These are phyloP conservation scores for Perca schrenkii DNA, from an alignment of 2,113 vertebrate species.

Conservation along the genomic window DNA sequence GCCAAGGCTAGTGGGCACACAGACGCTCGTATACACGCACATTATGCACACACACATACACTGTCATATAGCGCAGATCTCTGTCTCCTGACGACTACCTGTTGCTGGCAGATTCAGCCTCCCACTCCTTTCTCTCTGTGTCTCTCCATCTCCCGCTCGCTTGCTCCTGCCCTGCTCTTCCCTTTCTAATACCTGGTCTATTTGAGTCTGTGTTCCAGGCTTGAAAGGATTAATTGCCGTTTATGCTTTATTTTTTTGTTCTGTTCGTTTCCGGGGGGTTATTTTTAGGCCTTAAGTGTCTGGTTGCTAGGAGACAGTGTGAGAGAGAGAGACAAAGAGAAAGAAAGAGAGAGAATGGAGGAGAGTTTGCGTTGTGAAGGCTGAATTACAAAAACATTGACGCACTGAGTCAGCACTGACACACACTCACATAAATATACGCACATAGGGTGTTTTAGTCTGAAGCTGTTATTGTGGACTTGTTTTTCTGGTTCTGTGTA, in stretches of 20 bases:
- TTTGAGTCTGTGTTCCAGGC: constrained; percentile 80
- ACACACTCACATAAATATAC: constrained; percentile 67
- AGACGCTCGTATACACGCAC: constrained; percentile 21
- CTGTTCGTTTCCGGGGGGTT: constrained; percentile 84
- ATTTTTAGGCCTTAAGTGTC: constrained; percentile 89
- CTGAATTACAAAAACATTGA: constrained; percentile 86
- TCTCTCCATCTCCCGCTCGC: constrained; percentile 38
- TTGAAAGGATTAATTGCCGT: constrained; percentile 86
- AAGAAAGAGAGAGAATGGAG: constrained; percentile 72
- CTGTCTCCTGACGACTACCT: constrained; percentile 81
- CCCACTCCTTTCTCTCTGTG: constrained; percentile 47
- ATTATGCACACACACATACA: not conserved
- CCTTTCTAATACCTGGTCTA: constrained; percentile 75
- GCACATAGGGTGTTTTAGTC: constrained; percentile 60
- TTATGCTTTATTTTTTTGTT: constrained; percentile 87
- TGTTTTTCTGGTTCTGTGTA: constrained; percentile 75
- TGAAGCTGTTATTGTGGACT: constrained; percentile 73
- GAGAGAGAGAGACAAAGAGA: constrained; percentile 59
- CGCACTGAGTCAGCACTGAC: constrained; percentile 86
- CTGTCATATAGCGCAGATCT: constrained; percentile 61
- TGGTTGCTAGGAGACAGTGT: constrained; percentile 87
- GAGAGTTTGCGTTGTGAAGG: constrained; percentile 87
- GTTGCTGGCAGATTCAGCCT: constrained; percentile 81
- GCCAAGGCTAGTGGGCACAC: constrained; percentile 52
- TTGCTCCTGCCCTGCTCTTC: constrained; percentile 41